Evolutionary conservation across 2,888 invertebrate species (phyloP).

Genomic region (Drosophila longiperda): DNA sequence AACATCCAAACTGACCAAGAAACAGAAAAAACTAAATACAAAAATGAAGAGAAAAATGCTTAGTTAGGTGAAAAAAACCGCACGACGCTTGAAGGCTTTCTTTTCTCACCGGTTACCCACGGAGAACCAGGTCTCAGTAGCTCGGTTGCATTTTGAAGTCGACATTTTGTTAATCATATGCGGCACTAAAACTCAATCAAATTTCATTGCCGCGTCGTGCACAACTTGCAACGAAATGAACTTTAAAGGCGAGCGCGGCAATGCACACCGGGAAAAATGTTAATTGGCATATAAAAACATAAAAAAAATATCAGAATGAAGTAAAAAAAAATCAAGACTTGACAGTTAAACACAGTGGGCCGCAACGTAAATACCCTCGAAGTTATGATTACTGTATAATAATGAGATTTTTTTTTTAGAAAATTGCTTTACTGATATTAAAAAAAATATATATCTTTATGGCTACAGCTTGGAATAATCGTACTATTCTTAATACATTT

Average conservation of each 20-base stretch:
- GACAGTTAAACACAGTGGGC: background rate
- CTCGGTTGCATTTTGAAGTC: slow-evolving; percentile 34
- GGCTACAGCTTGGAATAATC: background rate
- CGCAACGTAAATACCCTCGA: slow-evolving; percentile 14
- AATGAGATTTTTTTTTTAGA: background rate
- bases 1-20: slow-evolving; percentile 26
- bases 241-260: slow-evolving; percentile 51
- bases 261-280: slow-evolving; percentile 46
- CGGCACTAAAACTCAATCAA: slow-evolving; percentile 74
- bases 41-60: background rate
- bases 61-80: slow-evolving; percentile 11
- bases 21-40: slow-evolving; percentile 19
- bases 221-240: slow-evolving; percentile 49
- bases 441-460: background rate
- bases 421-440: background rate
- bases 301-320: slow-evolving; percentile 26
- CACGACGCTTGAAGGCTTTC: slow-evolving; percentile 35
- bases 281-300: slow-evolving; percentile 38
- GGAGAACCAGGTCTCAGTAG: slow-evolving; percentile 1
- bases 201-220: slow-evolving; percentile 60
- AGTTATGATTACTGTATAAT: background rate
- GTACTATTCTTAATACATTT: background rate
- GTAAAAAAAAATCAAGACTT: slow-evolving; percentile 10
- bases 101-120: slow-evolving; percentile 25
- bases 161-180: slow-evolving; percentile 70